These are phyloP conservation scores for Rhynchotus rufescens DNA, from an alignment of 2,797 vertebrate genomes.

Conservation along the genomic window DNA sequence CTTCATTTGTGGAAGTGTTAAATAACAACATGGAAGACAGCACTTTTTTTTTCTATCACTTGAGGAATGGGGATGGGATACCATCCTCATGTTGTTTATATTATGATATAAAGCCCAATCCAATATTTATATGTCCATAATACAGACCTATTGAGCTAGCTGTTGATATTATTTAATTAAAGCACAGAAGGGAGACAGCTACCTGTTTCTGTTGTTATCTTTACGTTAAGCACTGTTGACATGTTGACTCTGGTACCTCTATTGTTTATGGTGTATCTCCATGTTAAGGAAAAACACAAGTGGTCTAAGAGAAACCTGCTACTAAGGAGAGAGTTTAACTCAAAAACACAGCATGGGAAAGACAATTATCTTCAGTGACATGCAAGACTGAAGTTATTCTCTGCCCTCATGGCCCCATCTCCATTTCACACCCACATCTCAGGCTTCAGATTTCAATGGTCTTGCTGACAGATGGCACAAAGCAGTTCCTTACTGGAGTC, in stretches of 20 bases:
- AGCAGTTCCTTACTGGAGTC: conserved; percentile 79
- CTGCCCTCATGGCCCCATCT: background rate
- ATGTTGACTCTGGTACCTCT: background rate
- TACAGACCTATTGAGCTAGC: background rate
- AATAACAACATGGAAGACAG: background rate
- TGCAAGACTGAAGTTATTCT: background rate
- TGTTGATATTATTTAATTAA: background rate
- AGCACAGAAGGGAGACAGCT: background rate
- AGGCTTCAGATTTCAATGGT: background rate
- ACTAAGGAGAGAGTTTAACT: background rate
- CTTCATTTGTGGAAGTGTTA: background rate
- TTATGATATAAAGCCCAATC: background rate
- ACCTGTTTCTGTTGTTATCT: background rate
- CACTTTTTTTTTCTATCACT: background rate
- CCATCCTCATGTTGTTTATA: background rate
- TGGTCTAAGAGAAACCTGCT: background rate
- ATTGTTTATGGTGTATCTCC: background rate
- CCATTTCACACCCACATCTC: background rate
- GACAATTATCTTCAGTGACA: background rate
- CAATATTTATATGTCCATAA: background rate
- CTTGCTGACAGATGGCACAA: background rate
- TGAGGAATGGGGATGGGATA: background rate
- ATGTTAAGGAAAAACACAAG: background rate
- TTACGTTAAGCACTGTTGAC: background rate
- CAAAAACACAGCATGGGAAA: background rate